Conservation (phyloP, 2,797 vertebrate species). For the Danionella dracula region DNA sequence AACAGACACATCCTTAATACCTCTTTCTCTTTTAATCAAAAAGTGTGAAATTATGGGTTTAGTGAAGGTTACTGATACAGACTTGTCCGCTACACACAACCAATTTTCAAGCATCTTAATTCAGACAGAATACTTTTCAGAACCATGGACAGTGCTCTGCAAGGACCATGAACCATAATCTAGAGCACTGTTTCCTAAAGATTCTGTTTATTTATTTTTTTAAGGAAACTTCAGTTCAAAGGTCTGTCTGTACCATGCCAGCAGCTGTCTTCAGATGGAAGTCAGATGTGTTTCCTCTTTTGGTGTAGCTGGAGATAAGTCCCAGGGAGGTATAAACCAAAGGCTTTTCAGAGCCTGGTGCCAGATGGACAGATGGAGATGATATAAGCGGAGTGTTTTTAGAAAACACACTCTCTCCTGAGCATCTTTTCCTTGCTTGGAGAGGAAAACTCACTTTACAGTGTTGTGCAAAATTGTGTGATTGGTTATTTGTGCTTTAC, state of each 20-base stretch:
- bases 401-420: conserved; percentile 18
- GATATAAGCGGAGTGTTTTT: conserved; percentile 39
- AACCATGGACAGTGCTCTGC: conserved; percentile 48
- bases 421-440: not conserved
- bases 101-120: too few species aligned
- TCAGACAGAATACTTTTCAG: too few species aligned
- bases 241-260: not conserved
- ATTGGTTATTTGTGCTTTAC: not conserved
- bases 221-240: conserved; percentile 8
- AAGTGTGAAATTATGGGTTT: too few species aligned
- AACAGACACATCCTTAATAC: too few species aligned
- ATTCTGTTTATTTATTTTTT: not conserved
- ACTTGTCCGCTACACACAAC: too few species aligned
- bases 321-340: conserved; percentile 48
- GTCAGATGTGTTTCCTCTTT: conserved; percentile 50
- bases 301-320: conserved; percentile 47
- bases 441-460: not conserved
- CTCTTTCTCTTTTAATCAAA: too few species aligned
- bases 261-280: conserved; percentile 31
- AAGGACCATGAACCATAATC: not conserved
- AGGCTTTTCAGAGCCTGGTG: conserved; percentile 55
- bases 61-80: too few species aligned
- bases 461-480: not conserved
- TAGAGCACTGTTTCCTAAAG: not conserved
- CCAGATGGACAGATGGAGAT: conserved; percentile 61